Percentiles rank a stretch among this genome's conserved stretches.
These are phyloP conservation scores for Chlorops oryzae DNA, from an alignment of 1,140 invertebrate species.

Conservation along the genomic window DNA sequence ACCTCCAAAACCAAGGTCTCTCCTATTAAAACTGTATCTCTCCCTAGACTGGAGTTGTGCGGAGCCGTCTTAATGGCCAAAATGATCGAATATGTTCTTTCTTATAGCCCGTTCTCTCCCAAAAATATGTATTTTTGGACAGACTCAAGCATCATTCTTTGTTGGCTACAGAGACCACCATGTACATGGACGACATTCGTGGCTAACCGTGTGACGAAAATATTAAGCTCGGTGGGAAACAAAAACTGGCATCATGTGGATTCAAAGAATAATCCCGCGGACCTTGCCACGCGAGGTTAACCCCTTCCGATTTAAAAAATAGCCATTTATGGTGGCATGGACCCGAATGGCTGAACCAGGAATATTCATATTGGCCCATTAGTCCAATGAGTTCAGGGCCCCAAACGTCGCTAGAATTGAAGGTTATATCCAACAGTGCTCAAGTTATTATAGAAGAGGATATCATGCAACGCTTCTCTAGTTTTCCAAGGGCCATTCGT, in stretches of 20 bases:
- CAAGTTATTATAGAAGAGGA: no score
- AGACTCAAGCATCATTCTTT: conserved; percentile 46
- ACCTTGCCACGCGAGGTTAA: conserved; percentile 46
- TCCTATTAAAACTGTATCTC: conserved; percentile 46
- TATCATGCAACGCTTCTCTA: no score
- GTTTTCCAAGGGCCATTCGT: no score
- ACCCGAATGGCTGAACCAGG: conserved; percentile 15
- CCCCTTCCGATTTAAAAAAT: conserved; percentile 20
- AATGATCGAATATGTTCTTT: conserved; percentile 16
- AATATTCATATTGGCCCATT: no score
- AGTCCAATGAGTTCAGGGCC: no score
- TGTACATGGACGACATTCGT: conserved; percentile 38
- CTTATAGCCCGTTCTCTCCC: conserved; percentile 23
- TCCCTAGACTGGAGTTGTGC: conserved; percentile 23
- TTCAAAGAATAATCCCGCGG: conserved; percentile 46
- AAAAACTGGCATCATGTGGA: conserved; percentile 46
- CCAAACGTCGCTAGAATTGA: no score
- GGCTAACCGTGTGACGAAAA: conserved; percentile 43
- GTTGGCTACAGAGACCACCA: conserved; percentile 39
- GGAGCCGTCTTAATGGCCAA: conserved; percentile 29
- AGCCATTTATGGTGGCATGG: conserved; percentile 36
- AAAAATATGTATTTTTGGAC: conserved; percentile 37
- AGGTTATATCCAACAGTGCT: no score
- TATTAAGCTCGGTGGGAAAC: conserved; percentile 22
- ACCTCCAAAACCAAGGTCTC: no score